Evolutionary conservation across 2,797 vertebrate species (phyloP), one percentile per base, ranked within the genome.

Genomic region (Amazonetta brasiliensis): DNA sequence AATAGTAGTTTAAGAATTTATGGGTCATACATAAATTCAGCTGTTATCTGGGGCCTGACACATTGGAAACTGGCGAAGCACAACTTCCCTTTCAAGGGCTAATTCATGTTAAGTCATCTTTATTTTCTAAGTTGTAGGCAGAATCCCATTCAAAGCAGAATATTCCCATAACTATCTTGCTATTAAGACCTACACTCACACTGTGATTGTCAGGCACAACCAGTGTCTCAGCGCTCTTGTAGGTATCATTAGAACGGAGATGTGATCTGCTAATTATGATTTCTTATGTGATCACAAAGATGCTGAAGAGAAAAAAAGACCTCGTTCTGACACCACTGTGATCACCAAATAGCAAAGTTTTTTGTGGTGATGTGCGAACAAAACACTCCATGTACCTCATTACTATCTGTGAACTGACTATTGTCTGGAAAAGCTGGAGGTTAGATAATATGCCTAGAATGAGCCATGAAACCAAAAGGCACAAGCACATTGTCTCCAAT

Each of bases 361-460:
- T 87, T 20, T 87, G 33, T 9, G 30, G 21, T 89, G 83, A 76
- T 35, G 9, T 28, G 82, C 87, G 86, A 95, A 92, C 50, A 88
- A 91, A 93, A 89, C 31, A 64, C 23, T 87, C 86, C 25, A 8
- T 41, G 66, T 93, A 90, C 86, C 73, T 88, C 74, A 60, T 92
- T 89, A 93, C 69, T 52, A 41, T 33, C 84, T 63, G 35, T 81
- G 89, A 91, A 69, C 52, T 35, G 80, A 66, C 50, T 69, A 50
- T 85, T 80, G 74, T 39, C 31, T 76, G 68, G 60, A 92, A 79
- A 71, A 87, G 35, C 72, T 83, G 22, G 30, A 83, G 52, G 72
- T 96, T 87, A 78, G 48, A 88, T 93, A 96, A 90, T 76, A 43
- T 56, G 80, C 71, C 83, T 50, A 86, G 82, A 96, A 91, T 52